phyloP scores from a whole-genome alignment of 2,888 invertebrate genomes.

The Smittia aterrima region DNA sequence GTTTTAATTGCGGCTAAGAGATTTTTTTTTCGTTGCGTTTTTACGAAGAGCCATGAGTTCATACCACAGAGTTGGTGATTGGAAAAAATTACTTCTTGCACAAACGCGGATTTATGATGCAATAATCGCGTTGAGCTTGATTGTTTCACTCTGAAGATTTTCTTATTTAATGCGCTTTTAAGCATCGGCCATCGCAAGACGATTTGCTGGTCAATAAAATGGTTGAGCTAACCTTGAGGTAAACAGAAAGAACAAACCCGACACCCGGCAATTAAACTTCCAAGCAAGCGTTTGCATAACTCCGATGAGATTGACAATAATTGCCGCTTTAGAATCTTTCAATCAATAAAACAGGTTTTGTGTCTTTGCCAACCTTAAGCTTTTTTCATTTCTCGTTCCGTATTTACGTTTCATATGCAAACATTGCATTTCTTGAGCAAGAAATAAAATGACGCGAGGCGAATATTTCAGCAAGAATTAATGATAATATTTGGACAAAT shows the following conservation, averaged over 20 bases:
- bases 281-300: background rate
- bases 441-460: background rate
- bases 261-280: background rate
- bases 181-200: background rate
- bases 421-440: background rate
- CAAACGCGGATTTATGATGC: background rate
- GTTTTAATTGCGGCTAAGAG: conserved; percentile 8
- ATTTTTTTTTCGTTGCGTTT: background rate
- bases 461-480: background rate
- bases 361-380: background rate
- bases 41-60: background rate
- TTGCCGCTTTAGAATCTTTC: conserved; percentile 14
- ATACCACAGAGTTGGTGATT: background rate
- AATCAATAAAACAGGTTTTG: conserved; percentile 33
- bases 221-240: background rate
- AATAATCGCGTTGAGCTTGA: background rate
- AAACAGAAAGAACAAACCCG: background rate
- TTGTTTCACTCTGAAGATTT: background rate
- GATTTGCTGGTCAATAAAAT: background rate
- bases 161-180: background rate
- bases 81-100: background rate
- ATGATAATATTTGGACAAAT: background rate
- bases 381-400: background rate
- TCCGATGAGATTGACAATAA: conserved; percentile 18
- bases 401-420: background rate